Evolutionary conservation across 2,888 invertebrate species (phyloP).

Genomic region (Teleogryllus oceanicus): DNA sequence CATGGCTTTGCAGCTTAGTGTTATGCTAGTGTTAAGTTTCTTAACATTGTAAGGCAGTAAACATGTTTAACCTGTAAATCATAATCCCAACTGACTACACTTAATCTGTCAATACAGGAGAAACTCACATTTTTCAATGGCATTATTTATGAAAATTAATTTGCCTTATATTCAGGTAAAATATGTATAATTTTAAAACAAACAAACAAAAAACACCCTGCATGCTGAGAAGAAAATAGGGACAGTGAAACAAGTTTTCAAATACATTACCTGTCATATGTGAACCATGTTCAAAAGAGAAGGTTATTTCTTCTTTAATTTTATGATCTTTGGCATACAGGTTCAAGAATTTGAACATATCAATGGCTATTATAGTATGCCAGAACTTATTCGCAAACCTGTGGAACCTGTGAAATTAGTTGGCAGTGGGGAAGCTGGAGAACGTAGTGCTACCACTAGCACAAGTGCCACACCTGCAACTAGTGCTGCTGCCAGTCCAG

Average conservation of each 20-base stretch:
- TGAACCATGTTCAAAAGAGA: background rate
- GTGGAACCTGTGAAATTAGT: constrained; percentile 63
- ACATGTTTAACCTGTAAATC: too few species aligned
- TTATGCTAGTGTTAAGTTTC: too few species aligned
- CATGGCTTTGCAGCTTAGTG: too few species aligned
- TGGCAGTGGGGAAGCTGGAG: constrained; percentile 33
- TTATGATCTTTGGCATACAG: constrained; percentile 42
- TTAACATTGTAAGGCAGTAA: too few species aligned
- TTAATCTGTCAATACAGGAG: too few species aligned
- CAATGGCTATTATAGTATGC: constrained; percentile 97
- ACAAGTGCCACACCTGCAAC: constrained; percentile 42
- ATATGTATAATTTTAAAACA: too few species aligned
- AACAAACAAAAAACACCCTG: background rate
- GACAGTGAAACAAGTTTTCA: too few species aligned
- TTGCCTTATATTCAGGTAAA: too few species aligned
- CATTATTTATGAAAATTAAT: too few species aligned
- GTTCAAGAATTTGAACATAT: constrained; percentile 98
- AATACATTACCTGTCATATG: too few species aligned
- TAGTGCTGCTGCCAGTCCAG: constrained; percentile 68
- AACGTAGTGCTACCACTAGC: constrained; percentile 57
- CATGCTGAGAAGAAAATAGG: background rate
- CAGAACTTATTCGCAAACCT: constrained; percentile 79
- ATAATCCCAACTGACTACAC: too few species aligned
- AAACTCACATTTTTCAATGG: too few species aligned
- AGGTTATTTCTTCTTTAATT: background rate